Percentiles rank a stretch among this genome's conserved stretches.
Evolutionary conservation across 2,888 invertebrate genomes (phyloP).

Genomic region (Thyatira batis): DNA sequence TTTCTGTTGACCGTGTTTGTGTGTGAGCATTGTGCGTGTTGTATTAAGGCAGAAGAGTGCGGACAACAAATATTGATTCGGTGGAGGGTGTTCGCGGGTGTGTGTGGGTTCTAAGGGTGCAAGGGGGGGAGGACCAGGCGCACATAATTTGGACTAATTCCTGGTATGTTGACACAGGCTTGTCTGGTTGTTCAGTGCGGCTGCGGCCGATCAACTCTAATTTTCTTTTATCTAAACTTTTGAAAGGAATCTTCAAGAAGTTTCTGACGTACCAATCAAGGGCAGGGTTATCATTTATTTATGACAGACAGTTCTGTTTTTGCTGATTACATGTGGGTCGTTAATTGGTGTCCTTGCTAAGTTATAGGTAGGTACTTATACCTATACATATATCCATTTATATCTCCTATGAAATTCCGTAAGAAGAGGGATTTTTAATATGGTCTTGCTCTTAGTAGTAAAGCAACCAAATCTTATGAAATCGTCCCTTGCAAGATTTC

Average conservation of each 20-base stretch:
- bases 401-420: too few relatives aligned
- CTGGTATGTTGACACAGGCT: slow-evolving; percentile 76
- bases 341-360: too few relatives aligned
- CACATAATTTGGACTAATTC: slow-evolving; percentile 82
- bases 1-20: slow-evolving; percentile 18
- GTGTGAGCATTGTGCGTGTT: slow-evolving; percentile 78
- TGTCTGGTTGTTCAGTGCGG: slow-evolving; percentile 64
- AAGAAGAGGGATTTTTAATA: too few relatives aligned
- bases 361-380: too few relatives aligned
- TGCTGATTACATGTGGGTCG: not conserved
- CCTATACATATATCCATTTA: too few relatives aligned
- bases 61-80: slow-evolving; percentile 83
- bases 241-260: slow-evolving; percentile 24
- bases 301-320: not conserved
- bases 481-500: too few relatives aligned
- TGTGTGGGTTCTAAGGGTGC: slow-evolving; percentile 32
- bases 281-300: not conserved
- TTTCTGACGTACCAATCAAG: slow-evolving; percentile 12
- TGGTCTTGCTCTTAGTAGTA: too few relatives aligned
- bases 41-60: slow-evolving; percentile 81
- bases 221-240: slow-evolving; percentile 63
- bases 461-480: too few relatives aligned
- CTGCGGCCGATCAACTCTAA: slow-evolving; percentile 63
- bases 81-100: slow-evolving; percentile 54
- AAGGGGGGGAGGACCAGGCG: slow-evolving; percentile 48